Evolutionary conservation across 2,113 vertebrate species (phyloP).

Genomic region (Hucho hucho): DNA sequence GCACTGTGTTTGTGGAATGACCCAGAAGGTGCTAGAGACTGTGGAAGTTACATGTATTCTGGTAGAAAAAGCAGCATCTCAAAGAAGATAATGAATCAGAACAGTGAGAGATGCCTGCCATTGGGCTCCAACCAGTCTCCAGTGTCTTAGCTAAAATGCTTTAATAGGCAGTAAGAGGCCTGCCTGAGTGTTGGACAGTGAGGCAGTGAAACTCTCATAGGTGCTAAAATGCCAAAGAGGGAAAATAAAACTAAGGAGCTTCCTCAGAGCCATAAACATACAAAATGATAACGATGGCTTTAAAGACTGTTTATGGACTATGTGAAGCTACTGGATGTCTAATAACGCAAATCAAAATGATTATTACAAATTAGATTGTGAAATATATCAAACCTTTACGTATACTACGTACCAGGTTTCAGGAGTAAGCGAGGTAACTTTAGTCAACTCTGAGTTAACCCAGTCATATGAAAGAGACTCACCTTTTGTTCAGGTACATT

Average conservation of each 20-base stretch:
- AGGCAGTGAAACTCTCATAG: background rate
- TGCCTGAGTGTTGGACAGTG: background rate
- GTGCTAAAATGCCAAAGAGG: background rate
- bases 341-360: background rate
- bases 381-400: background rate
- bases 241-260: background rate
- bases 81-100: conserved; percentile 25
- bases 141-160: conserved; percentile 19
- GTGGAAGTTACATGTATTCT: background rate
- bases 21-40: background rate
- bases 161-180: background rate
- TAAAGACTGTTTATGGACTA: background rate
- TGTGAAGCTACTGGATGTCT: background rate
- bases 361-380: background rate
- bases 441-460: too few relatives aligned
- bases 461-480: too few relatives aligned
- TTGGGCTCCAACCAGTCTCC: conserved; percentile 21
- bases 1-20: background rate
- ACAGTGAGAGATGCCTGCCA: background rate
- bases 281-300: background rate
- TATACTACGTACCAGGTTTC: too few relatives aligned
- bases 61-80: conserved; percentile 11
- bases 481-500: too few relatives aligned
- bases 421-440: too few relatives aligned
- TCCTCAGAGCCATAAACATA: background rate